phyloP scores from a whole-genome alignment of 2,797 vertebrate genomes.

The Syndactyla subalaris region DNA sequence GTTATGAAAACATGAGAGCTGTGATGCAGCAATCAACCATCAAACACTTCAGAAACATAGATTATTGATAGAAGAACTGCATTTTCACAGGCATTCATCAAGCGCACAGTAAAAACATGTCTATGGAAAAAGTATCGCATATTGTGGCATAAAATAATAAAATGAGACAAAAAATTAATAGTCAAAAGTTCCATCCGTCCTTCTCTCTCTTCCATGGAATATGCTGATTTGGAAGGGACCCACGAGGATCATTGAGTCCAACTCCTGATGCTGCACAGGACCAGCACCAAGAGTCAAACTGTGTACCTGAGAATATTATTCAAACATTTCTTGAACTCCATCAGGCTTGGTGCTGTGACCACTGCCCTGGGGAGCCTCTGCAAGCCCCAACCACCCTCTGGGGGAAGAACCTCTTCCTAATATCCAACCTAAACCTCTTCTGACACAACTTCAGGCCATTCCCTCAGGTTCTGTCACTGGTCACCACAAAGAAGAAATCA shows the following conservation, averaged over 20 bases:
- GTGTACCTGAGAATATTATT: no score
- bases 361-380: background rate
- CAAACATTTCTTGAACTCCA: background rate
- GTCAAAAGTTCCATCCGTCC: background rate
- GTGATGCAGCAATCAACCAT: background rate
- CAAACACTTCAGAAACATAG: background rate
- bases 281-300: background rate
- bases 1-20: background rate
- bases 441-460: background rate
- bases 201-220: background rate
- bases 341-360: background rate
- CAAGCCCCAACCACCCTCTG: background rate
- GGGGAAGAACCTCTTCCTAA: background rate
- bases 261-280: background rate
- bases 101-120: fast-evolving
- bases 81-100: background rate
- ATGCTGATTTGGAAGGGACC: background rate
- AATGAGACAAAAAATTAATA: background rate
- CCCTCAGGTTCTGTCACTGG: background rate
- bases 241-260: background rate
- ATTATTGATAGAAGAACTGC: background rate
- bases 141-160: background rate
- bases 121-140: background rate
- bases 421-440: background rate
- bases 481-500: background rate